Base-by-base conservation (phyloP, 2,797 vertebrate species). In the Heliangelus exortis region DNA sequence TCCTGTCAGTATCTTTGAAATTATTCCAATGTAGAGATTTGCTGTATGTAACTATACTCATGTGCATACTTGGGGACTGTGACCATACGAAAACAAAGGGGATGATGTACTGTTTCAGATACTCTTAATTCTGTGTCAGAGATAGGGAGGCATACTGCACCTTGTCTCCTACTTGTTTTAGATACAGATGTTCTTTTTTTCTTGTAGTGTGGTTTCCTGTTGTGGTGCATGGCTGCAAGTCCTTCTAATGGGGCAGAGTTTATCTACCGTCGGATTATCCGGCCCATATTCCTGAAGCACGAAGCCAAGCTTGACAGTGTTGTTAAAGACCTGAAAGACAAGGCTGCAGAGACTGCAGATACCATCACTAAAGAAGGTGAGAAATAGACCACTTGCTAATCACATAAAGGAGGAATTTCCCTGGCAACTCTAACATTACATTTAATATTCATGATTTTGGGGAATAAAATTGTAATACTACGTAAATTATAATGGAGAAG, bases 141-240 rank as follows among this genome's bases (percentile, higher is more conserved):
- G 39, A 36, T 71, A 28, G 61, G 45, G 62, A 21, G 22, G 36
- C 50, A 50, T 2, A 2, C 19, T n/a, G 26, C 15, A n/a, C 41
- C 31, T 80, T 67, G 13, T 55, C 34, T 65, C n/a, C 57, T 61
- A 1, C 23, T 57, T 87, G 22, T 13, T 50, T 13, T 71, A 12
- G 3, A 87, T 0, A 6, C 28, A 6, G 10, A 10, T 69, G 43
- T 74, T 94, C 53, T 90, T 85, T 4, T 4, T 73, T 77, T 68
- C 66, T 45, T 71, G 18, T 91, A 99, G 99, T 98, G 99, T 50
- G 98, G 97, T 58, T 99, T 99, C 97, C 96, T 99, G 97, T 78
- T 99, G 84, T 99, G 99, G 99, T 99, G 99, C 97, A 99, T 99
- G 99, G 98, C 99, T 51, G 98, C 98, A 1, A 99, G 98, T 62